Conservation (phyloP, 2,113 vertebrate species). For the Probosciger aterrimus region DNA sequence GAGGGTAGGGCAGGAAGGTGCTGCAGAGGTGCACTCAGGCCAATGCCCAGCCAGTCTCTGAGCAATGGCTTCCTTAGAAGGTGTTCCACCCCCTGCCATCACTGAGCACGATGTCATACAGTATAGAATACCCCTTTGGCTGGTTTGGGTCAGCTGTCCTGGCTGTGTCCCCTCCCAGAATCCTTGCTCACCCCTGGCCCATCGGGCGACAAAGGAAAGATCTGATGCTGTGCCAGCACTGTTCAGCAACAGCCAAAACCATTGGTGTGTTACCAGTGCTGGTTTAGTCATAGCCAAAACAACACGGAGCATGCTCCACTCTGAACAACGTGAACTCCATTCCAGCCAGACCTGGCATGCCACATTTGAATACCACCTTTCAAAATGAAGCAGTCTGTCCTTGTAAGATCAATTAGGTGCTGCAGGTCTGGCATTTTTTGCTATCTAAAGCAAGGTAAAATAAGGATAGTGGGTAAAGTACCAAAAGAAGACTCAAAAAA, state of each 20-base stretch:
- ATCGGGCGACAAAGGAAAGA: background rate
- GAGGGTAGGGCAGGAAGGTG: background rate
- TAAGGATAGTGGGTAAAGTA: background rate
- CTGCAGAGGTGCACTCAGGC: background rate
- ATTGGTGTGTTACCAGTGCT: background rate
- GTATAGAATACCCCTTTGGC: background rate
- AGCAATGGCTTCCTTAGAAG: background rate
- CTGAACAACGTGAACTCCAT: background rate
- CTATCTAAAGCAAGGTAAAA: background rate
- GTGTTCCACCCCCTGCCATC: background rate
- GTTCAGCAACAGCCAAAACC: background rate
- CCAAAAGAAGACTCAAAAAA: background rate
- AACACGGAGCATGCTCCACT: background rate
- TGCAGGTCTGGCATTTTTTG: background rate
- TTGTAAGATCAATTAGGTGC: background rate
- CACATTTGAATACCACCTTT: background rate
- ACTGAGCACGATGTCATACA: too few species aligned
- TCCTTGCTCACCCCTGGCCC: background rate
- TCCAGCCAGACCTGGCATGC: background rate
- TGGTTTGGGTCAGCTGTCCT: accelerated
- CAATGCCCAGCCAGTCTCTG: accelerated
- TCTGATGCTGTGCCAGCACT: background rate
- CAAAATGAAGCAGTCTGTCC: background rate
- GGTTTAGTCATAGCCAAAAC: background rate
- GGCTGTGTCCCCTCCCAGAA: background rate